phyloP scores from a whole-genome alignment of 2,888 invertebrate species.

The Volucella inanis region DNA sequence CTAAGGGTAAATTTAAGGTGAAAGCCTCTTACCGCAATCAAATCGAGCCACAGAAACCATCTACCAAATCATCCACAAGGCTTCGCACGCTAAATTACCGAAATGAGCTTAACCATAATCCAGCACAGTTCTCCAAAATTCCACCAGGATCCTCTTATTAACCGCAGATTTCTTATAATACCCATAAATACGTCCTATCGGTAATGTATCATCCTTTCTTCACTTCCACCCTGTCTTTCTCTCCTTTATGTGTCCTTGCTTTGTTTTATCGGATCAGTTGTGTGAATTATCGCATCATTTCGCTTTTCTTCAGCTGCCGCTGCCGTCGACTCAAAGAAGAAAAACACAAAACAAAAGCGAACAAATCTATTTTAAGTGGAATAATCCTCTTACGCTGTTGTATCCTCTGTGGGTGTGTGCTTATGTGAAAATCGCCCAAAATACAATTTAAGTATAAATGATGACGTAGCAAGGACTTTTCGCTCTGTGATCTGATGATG shows the following conservation, averaged over 20 bases:
- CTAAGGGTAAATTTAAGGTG: no score
- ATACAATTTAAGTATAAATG: constrained; percentile 74
- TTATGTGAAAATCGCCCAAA: constrained; percentile 52
- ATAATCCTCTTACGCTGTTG: constrained; percentile 72
- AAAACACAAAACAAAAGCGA: constrained; percentile 64
- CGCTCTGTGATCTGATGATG: constrained; percentile 4
- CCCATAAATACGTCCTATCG: constrained; percentile 42
- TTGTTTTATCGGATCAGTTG: constrained; percentile 39
- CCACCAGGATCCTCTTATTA: constrained; percentile 62
- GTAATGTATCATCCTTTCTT: constrained; percentile 60
- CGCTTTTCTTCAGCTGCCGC: constrained; percentile 15
- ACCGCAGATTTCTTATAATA: constrained; percentile 48
- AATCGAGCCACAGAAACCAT: no score
- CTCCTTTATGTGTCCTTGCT: no score
- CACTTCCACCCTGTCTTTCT: not conserved
- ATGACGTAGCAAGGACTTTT: constrained; percentile 57
- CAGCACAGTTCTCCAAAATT: constrained; percentile 58
- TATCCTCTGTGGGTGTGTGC: constrained; percentile 38
- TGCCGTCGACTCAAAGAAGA: constrained; percentile 8
- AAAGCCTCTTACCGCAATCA: no score
- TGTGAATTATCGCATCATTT: constrained; percentile 73
- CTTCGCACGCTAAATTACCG: constrained; percentile 67
- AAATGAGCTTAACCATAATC: constrained; percentile 74
- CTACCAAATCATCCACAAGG: constrained; percentile 16
- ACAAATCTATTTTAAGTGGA: constrained; percentile 75